These are phyloP conservation scores for Papilio aristodemus DNA, from an alignment of 1,140 invertebrate species.

Conservation along the genomic window DNA sequence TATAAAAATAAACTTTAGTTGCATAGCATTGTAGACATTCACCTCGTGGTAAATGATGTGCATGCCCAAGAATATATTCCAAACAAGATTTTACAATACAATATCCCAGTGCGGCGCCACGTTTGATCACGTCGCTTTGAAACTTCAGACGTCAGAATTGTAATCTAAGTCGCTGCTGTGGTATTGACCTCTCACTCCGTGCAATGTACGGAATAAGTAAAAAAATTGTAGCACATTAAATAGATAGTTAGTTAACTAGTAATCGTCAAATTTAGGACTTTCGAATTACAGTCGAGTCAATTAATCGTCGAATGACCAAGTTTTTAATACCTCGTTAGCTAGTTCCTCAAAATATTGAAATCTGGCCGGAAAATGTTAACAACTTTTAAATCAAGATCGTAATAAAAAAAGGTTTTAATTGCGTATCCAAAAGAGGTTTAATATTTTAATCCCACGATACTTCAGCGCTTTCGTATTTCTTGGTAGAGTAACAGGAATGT, in stretches of 20 bases:
- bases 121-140: conserved; percentile 4
- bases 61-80: neutral
- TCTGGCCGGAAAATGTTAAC: neutral
- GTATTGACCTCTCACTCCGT: neutral
- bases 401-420: neutral
- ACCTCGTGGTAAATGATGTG: neutral
- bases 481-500: conserved; percentile 9
- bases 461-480: neutral
- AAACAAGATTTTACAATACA: conserved; percentile 8
- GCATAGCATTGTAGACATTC: too few relatives aligned
- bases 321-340: too few relatives aligned
- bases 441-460: neutral
- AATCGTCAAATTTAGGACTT: too few relatives aligned
- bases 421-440: neutral
- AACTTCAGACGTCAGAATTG: neutral
- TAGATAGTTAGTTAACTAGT: too few relatives aligned
- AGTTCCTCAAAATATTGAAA: neutral
- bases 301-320: too few relatives aligned
- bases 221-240: too few relatives aligned
- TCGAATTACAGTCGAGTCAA: too few relatives aligned
- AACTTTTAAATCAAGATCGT: neutral
- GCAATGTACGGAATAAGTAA: neutral
- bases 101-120: neutral
- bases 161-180: neutral
- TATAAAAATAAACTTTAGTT: neutral